Conservation (phyloP, 2,797 vertebrate species). For the Lepilemur ruficaudatus region DNA sequence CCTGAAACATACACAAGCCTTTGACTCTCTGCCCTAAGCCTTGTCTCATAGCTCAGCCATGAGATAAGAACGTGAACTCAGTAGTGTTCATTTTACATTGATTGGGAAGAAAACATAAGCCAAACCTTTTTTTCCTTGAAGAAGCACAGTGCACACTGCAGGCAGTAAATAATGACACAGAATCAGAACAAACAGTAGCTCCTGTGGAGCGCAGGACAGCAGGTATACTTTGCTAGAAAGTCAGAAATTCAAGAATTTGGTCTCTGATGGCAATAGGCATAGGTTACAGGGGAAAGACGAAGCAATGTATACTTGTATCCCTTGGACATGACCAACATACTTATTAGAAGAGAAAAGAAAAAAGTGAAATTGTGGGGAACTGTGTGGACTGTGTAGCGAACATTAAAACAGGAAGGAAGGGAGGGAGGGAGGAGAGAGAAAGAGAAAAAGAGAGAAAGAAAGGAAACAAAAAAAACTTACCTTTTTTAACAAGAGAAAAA, state of each 20-base stretch:
- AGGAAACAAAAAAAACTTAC: background rate
- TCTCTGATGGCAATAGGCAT: background rate
- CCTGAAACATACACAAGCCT: background rate
- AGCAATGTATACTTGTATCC: background rate
- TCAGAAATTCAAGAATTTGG: conserved; percentile 27
- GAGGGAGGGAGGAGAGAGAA: no score
- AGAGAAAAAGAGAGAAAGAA: background rate
- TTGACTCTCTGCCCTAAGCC: background rate
- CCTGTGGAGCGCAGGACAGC: conserved; percentile 20
- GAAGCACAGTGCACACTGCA: conserved; percentile 21
- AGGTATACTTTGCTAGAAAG: conserved; percentile 57
- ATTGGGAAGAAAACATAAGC: conserved; percentile 48
- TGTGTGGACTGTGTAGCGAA: background rate
- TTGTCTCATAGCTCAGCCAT: background rate
- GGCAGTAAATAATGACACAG: conserved; percentile 61
- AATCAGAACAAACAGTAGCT: conserved; percentile 44
- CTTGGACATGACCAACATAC: background rate
- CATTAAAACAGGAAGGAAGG: no score
- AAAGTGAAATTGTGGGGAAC: background rate
- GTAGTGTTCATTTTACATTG: conserved; percentile 25
- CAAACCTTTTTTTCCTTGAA: conserved; percentile 57
- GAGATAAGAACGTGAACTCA: background rate
- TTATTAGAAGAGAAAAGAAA: background rate
- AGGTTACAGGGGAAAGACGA: background rate
- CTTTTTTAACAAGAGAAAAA: background rate